Conservation (phyloP, 2,113 vertebrate species). For the Carlito syrichta region DNA sequence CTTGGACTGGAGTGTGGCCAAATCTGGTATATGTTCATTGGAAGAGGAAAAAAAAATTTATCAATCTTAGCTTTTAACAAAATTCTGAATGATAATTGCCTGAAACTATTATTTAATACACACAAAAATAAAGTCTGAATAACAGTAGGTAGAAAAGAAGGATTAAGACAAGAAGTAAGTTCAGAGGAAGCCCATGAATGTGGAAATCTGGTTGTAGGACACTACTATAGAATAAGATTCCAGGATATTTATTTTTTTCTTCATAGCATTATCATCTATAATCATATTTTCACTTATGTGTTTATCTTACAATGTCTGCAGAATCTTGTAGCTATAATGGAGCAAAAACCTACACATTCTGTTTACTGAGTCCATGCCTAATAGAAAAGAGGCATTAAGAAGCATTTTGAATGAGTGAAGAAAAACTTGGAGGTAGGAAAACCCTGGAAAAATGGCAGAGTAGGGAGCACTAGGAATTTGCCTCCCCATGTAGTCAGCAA, state of each 20-base stretch:
- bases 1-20: constrained; percentile 58
- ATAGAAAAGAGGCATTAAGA: not conserved
- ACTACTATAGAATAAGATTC: not conserved
- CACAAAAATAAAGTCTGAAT: not conserved
- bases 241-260: not conserved
- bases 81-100: not conserved
- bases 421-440: not conserved
- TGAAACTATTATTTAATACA: not conserved
- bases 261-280: not conserved
- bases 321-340: not conserved
- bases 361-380: not conserved
- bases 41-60: not conserved
- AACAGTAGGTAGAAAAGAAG: not conserved
- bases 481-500: not conserved
- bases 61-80: not conserved
- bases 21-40: constrained; percentile 57
- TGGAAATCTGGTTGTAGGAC: not conserved
- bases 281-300: not conserved
- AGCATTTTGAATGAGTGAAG: not conserved
- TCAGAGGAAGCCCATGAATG: not conserved
- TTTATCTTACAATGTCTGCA: not conserved
- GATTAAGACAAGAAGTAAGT: not conserved
- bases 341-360: not conserved
- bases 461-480: not conserved
- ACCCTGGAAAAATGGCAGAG: not conserved